Base-by-base conservation (phyloP, 2,113 vertebrate genomes). In the Oryzias melastigma region DNA sequence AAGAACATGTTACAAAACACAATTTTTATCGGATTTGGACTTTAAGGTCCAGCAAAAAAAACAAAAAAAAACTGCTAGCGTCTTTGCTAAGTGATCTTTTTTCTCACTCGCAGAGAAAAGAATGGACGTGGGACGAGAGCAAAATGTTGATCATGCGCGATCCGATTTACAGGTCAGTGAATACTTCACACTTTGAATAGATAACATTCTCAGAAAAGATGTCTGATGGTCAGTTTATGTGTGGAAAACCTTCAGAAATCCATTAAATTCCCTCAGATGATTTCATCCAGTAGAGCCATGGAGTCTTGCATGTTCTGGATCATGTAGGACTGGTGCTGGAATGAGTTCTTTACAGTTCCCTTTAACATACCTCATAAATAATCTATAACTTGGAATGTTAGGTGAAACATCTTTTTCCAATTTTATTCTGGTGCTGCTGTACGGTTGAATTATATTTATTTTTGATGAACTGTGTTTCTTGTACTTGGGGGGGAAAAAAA, bases 101-200 rank as follows among this genome's bases (percentile, higher is more conserved):
- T 54, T 77, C 54, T 77, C 53, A 4, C 20, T 3, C 75, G 15
- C 85, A 94, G 93, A 93, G 94, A n/a, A 94, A 95, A 87, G 94
- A 95, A 53, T 93, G 93, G 93, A 87, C 87, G 0, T 93, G 93
- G 93, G 92, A 94, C 0, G 91, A 94, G 78, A 93, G 89, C 73
- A 94, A 91, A 77, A 92, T 93, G 91, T 65, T 93, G 63, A 89
- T 93, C 87, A 95, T 95, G 92, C 92, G 93, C 0, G 93, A 94
- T 58, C 92, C 94, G 0, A 91, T 93, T 55, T 93, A 92, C 88
- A 95, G 95, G 92, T 96, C 55, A 2, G 71, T 43, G 50, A n/a
- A 47, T 52, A 43, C 41, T 18, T 52, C 5, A 4, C 1, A 49
- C 35, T 41, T 15, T 52, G 18, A 46, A 19, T 25, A n/a, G 4